Evolutionary conservation across 2,113 vertebrate genomes (phyloP), one percentile per base, ranked within the genome.

Genomic region (Tyrannus savana): DNA sequence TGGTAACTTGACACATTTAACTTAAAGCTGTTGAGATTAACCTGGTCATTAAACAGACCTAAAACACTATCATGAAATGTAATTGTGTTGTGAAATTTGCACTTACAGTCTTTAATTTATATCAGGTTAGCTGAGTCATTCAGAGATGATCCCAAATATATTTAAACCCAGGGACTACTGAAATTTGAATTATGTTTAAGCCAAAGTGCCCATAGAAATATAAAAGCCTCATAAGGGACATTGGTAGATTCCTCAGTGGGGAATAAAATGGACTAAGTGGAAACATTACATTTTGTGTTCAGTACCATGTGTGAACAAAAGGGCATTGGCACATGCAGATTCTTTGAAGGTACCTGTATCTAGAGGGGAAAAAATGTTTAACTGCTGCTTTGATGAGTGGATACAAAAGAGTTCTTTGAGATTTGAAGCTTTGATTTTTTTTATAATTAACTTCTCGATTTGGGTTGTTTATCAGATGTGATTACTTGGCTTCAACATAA

Each of bases 141-240:
- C 68, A 62, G 50, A 78, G 90, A 89, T 87, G 42, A 91, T 96
- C 83, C 69, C 69, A 89, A 90, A 50, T 77, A 90, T 12, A n/a
- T 33, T 47, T 93, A 90, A 89, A 63, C 44, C 39, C 42, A 68
- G 44, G 80, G 63, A 35, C 21, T 91, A 42, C 35, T 93, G 73
- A 96, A 90, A 91, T 79, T 68, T 79, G 81, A 84, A 76, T 90
- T 68, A 72, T 1, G 1, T 60, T 76, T 80, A 74, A 90, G 50
- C 62, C 59, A 55, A 84, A 92, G 52, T 78, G 50, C 27, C 81
- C 47, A 42, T 22, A 84, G 90, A 78, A 91, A 50, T 78, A 53
- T 72, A 66, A 95, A 87, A 93, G 41, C n/a, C 56, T 92, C 62
- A 35, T 55, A 87, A 87, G 84, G 41, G 82, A 22, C 60, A 15